A percentile compares a stretch with the other conserved stretches of the same genome.
Evolutionary conservation across 2,113 vertebrate genomes (phyloP).

Genomic region (Mustela nigripes): DNA sequence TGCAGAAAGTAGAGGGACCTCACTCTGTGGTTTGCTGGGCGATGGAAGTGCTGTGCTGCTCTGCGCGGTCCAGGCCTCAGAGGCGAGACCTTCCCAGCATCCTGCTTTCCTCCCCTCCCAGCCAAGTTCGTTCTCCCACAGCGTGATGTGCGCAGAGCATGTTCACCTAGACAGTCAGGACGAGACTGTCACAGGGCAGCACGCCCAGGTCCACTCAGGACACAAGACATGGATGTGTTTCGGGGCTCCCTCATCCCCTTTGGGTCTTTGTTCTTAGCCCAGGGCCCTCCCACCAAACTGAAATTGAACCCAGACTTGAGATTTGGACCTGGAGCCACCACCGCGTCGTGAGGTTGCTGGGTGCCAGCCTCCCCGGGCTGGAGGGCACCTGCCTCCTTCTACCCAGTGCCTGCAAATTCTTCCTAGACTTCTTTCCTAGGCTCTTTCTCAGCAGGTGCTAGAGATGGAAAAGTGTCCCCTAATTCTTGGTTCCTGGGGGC

Average conservation of each 20-base stretch:
- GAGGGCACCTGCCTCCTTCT: background rate
- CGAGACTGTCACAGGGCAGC: too few relatives aligned
- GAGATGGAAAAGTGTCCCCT: background rate
- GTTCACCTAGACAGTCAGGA: background rate
- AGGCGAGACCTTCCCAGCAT: background rate
- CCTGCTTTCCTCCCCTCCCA: background rate
- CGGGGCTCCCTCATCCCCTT: background rate
- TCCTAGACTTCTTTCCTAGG: background rate
- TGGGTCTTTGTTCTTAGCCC: background rate
- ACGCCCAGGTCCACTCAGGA: background rate
- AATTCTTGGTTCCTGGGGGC: background rate
- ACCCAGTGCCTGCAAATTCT: background rate
- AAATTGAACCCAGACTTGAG: background rate
- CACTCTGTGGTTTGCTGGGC: background rate
- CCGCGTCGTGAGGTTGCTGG: background rate
- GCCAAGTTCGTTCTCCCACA: accelerated
- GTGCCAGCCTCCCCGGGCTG: accelerated
- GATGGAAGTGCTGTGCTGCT: background rate
- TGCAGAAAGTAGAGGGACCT: constrained; percentile 13
- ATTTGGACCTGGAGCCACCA: background rate
- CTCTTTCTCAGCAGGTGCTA: background rate
- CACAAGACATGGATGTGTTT: background rate
- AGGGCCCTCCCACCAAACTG: background rate
- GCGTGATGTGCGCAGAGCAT: accelerated
- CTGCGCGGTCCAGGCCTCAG: background rate